A percentile compares a stretch with the other conserved stretches of the same genome.
Evolutionary conservation across 2,888 invertebrate species (phyloP).

Genomic region (Luperina nickerlii): DNA sequence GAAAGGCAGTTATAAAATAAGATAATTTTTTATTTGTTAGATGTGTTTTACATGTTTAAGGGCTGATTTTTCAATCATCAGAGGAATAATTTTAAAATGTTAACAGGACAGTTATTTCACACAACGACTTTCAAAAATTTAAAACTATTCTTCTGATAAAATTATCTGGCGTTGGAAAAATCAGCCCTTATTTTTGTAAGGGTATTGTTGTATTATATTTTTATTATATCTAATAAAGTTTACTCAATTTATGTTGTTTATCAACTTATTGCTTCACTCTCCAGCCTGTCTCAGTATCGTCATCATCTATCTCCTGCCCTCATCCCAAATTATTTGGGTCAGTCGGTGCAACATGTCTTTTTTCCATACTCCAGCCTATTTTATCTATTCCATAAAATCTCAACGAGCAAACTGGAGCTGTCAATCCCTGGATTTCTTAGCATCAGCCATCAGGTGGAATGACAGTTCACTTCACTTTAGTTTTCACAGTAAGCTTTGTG

Average conservation of each 20-base stretch:
- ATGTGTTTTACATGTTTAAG: not conserved
- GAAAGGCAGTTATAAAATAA: constrained; percentile 8
- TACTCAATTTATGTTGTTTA: not conserved
- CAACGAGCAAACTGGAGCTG: not conserved
- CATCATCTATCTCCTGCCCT: too few relatives aligned
- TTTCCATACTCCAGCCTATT: not conserved
- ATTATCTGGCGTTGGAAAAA: too few relatives aligned
- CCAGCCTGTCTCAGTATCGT: not conserved
- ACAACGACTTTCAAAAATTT: too few relatives aligned
- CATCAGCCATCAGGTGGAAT: not conserved
- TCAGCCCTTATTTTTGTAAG: not conserved
- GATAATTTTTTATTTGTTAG: not conserved
- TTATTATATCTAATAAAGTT: not conserved
- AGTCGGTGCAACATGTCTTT: not conserved
- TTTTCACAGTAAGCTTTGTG: not conserved
- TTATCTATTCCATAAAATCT: not conserved
- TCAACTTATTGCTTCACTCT: not conserved
- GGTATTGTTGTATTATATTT: constrained; percentile 6
- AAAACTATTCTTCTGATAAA: too few relatives aligned
- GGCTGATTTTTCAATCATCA: too few relatives aligned
- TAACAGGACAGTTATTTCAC: too few relatives aligned
- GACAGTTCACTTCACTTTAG: not conserved
- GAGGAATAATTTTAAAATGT: too few relatives aligned
- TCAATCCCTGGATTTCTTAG: not conserved
- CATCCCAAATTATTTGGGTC: not conserved